Conservation (phyloP, 2,797 vertebrate genomes). For the Coluber constrictor region DNA sequence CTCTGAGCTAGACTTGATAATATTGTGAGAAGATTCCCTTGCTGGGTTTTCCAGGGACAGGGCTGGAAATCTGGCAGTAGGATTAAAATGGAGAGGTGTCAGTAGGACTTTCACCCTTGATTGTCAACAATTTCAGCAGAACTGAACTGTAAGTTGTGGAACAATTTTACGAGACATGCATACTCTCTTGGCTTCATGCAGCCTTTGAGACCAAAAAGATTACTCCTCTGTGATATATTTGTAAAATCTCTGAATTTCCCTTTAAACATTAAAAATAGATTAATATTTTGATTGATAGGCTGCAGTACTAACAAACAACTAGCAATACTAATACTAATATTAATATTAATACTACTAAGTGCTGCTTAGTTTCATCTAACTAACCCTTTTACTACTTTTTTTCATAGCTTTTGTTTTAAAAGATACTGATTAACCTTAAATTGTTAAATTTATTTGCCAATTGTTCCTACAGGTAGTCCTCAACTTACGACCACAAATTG, state of each 20-base stretch:
- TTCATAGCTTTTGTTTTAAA: not conserved
- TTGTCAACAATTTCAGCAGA: not conserved
- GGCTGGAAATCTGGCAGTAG: not conserved
- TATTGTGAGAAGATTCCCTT: not conserved
- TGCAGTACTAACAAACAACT: not conserved
- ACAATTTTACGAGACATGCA: not conserved
- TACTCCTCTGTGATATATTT: slow-evolving; percentile 34
- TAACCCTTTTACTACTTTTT: not conserved
- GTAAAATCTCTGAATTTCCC: slow-evolving; percentile 18
- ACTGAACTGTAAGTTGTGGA: not conserved
- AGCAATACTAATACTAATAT: slow-evolving; percentile 4
- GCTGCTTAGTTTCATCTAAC: slow-evolving; percentile 1
- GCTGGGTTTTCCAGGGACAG: not conserved
- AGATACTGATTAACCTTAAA: not conserved
- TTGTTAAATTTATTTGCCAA: not conserved
- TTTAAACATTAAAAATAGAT: slow-evolving; percentile 16
- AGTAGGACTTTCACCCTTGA: not conserved
- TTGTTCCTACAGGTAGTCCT: not conserved
- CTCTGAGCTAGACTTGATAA: not conserved
- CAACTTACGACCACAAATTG: not conserved
- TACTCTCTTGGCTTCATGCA: not conserved
- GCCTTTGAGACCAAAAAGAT: not conserved
- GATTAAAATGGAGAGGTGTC: not conserved
- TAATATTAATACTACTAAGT: not conserved
- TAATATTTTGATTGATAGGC: slow-evolving; percentile 19